Percentiles rank a stretch among this genome's conserved stretches.
phyloP scores from a whole-genome alignment of 1,140 invertebrate species.

The Pseudomyrmex flavicornis region DNA sequence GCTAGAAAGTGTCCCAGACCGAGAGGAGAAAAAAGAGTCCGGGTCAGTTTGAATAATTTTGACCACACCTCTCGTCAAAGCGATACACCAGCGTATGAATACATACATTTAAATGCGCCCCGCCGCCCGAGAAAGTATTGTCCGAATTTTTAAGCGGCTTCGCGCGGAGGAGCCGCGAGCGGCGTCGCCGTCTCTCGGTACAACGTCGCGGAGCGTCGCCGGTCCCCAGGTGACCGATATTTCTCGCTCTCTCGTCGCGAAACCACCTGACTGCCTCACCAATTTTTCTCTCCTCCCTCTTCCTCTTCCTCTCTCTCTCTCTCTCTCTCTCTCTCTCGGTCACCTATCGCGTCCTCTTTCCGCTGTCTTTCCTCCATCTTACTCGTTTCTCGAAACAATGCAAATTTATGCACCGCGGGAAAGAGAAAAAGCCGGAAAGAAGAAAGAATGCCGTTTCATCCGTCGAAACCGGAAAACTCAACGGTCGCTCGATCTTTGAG shows the following conservation, averaged over 20 bases:
- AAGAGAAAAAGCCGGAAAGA: not conserved
- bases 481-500: not conserved
- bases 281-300: not conserved
- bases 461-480: slow-evolving; percentile 29
- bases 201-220: not conserved
- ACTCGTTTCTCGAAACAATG: slow-evolving; percentile 67
- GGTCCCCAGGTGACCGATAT: slow-evolving; percentile 76
- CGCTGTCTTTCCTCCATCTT: slow-evolving; percentile 10
- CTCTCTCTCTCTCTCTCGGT: too few species aligned
- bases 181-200: slow-evolving; percentile 7
- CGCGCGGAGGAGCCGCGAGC: slow-evolving; percentile 42
- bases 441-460: slow-evolving; percentile 5
- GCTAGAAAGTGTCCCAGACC: slow-evolving; percentile 84
- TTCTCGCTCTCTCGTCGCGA: slow-evolving; percentile 56
- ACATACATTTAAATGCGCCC: slow-evolving; percentile 85
- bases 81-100: slow-evolving; percentile 83
- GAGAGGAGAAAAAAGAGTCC: slow-evolving; percentile 81
- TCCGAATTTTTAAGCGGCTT: slow-evolving; percentile 78
- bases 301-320: too few species aligned
- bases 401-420: slow-evolving; percentile 68
- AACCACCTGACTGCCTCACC: slow-evolving; percentile 45
- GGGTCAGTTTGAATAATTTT: slow-evolving; percentile 86
- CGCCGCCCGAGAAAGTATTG: slow-evolving; percentile 80
- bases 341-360: not conserved
- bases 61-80: slow-evolving; percentile 85